These are phyloP conservation scores for Meiosimyza platycephala DNA, from an alignment of 2,888 invertebrate genomes.

Conservation along the genomic window DNA sequence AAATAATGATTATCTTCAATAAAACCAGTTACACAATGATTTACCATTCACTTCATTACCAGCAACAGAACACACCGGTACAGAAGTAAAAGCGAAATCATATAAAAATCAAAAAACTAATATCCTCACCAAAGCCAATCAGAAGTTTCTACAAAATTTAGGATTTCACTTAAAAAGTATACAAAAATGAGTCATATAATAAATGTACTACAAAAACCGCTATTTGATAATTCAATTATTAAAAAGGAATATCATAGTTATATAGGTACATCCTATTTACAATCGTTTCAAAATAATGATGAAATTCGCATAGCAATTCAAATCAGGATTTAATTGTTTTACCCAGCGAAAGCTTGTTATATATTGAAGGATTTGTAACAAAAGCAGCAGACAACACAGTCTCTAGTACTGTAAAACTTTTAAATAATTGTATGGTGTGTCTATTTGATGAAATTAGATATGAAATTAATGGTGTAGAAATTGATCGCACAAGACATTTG, in stretches of 20 bases:
- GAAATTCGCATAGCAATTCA: no score
- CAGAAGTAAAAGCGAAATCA: conserved; percentile 37
- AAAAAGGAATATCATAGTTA: conserved; percentile 45
- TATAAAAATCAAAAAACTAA: conserved; percentile 39
- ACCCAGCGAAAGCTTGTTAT: conserved; percentile 53
- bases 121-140: conserved; percentile 36
- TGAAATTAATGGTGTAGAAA: conserved; percentile 49
- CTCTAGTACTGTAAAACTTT: conserved; percentile 37
- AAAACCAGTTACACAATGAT: conserved; percentile 30
- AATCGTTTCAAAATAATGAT: conserved; percentile 14
- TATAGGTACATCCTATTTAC: conserved; percentile 51
- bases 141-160: no score
- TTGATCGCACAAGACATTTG: conserved; percentile 52
- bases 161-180: no score
- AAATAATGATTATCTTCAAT: conserved; percentile 27
- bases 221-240: no score
- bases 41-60: conserved; percentile 16
- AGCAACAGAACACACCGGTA: conserved; percentile 33
- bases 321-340: conserved; percentile 48
- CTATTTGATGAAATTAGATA: conserved; percentile 53
- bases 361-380: conserved; percentile 47
- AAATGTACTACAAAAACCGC: no score
- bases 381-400: conserved; percentile 37
- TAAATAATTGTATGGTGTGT: conserved; percentile 52
- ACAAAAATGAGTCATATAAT: no score